A percentile compares a stretch with the other conserved stretches of the same genome.
These are phyloP conservation scores for Bungarus multicinctus DNA, from an alignment of 2,113 vertebrate species.

Conservation along the genomic window DNA sequence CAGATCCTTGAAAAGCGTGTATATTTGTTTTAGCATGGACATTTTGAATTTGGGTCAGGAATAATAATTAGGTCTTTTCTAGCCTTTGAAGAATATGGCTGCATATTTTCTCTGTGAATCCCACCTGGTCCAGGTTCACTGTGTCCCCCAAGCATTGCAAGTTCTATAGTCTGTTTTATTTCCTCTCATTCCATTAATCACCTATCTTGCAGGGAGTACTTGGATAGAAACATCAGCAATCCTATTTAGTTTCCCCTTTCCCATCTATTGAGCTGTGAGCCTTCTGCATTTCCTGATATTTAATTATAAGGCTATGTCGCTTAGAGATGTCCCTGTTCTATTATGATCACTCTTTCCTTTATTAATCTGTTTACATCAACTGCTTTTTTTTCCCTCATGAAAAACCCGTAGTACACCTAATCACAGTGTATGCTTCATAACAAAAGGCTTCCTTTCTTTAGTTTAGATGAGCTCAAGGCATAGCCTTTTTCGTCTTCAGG, in stretches of 20 bases:
- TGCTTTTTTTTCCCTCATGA: background rate
- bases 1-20: background rate
- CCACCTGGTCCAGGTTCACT: background rate
- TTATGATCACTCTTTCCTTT: background rate
- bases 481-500: background rate
- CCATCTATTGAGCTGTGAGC: background rate
- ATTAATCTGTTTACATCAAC: background rate
- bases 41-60: background rate
- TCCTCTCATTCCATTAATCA: too few species aligned
- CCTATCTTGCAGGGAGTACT: background rate
- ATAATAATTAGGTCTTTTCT: background rate
- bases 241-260: background rate
- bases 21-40: background rate
- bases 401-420: background rate
- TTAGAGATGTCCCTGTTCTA: background rate
- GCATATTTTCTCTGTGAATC: background rate
- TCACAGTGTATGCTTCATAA: background rate
- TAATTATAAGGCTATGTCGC: background rate
- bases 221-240: background rate
- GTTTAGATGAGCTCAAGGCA: background rate
- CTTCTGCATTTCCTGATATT: background rate
- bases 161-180: background rate
- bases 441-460: background rate
- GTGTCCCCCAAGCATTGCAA: background rate
- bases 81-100: background rate